Base-by-base conservation (phyloP, 2,888 invertebrate genomes). In the Xylocampa areola region DNA sequence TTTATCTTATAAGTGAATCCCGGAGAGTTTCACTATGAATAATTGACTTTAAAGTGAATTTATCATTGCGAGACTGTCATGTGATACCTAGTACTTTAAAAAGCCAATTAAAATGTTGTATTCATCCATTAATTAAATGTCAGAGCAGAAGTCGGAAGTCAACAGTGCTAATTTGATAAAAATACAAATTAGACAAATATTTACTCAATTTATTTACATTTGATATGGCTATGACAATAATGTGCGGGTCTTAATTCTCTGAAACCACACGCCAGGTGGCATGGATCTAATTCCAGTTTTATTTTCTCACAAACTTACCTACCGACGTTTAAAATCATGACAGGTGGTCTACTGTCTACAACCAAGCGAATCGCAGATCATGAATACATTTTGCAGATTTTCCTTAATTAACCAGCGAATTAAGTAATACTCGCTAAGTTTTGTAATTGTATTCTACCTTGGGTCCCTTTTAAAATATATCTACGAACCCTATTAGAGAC, bases 1-100 rank as follows among this genome's bases (percentile, higher is more conserved):
- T 54, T 41, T 47, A 45, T 69, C 49, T 51, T 51, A 2, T 33
- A 64, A 51, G 66, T 71, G 67, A 51, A 48, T 48, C 17, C 39
- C 8, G 21, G 36, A 16, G 23, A 36, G 27, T 45, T 36, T 41
- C 36, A 36, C 27, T 37, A 41, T 19, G 40, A 64, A 33, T 63
- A 19, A 32, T 27, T 63, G 14, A 36, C 13, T 36, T 11, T 0
- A 8, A 17, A 66, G 60, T 33, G 5, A 60, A 19, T 40, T 25
- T 62, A 27, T 19, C 8, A 35, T 4, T 30, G 10, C 16, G 25
- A 29, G 39, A 17, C 30, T 44, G 16, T 10, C 14, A 19, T 2
- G 6, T 32, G 2, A 40, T 29, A 13, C 19, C 32, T 14, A n/a
- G 5, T 14, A 13, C 19, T 30, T 35, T 17, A 47, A 32, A 43